Base-by-base conservation (phyloP, 2,888 invertebrate genomes). In the Eupithecia subfuscata region DNA sequence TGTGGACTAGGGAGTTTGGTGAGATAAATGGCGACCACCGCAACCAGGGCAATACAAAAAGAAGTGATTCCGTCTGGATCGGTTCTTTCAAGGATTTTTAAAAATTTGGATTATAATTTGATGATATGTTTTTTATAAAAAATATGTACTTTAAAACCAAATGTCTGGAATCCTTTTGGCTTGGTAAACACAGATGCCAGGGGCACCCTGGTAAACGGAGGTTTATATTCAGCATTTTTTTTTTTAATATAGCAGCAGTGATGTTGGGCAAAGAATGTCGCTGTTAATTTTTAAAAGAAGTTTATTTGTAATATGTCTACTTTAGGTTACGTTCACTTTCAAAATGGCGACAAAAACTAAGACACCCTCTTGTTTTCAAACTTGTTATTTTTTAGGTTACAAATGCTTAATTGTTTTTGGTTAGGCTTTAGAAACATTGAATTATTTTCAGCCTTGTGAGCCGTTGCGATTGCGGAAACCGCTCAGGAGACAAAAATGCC, bases 401-500 rank as follows among this genome's bases (percentile, higher is more conserved):
- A 30, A 48, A 69, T 75, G 56, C n/a, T 71, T 71, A 65, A 69
- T 16, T 77, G 52, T 70, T 74, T 52, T 80, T 81, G 75, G 78
- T 79, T 86, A 84, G 85, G 82, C 81, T 87, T 85, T 84, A 85
- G 86, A 75, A 71, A 76, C 82, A 83, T 87, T 84, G 82, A 80
- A 86, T 85, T 91, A 87, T 91, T 94, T 92, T 87, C 94, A 94
- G 94, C 89, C 89, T 78, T 87, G 88, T 84, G 91, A 91, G 86
- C 89, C 91, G 85, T 86, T 85, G 82, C 90, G 94, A 43, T 86
- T 88, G 86, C 84, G 93, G 87, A 94, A 95, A 89, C 94, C 92
- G 71, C 89, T 94, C 78, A 87, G 92, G 78, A 89, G 94, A 85
- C 94, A 95, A 89, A 94, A 92, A 78, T 94, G 94, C 91, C 92